Evolutionary conservation across 1,140 invertebrate species (phyloP), one percentile per base, ranked within the genome.

Genomic region (Trinorchestia longiramus): DNA sequence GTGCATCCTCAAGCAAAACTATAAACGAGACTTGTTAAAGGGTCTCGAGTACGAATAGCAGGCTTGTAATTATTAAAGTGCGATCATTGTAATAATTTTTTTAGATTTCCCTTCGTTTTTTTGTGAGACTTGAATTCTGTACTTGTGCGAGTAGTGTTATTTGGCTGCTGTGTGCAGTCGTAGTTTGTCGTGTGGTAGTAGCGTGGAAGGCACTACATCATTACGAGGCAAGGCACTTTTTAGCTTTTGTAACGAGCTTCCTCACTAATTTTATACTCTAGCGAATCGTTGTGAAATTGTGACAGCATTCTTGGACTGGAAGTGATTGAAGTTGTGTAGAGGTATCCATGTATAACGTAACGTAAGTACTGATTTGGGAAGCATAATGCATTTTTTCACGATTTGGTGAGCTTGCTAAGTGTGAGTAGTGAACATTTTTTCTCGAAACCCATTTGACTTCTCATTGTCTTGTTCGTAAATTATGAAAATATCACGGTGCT

Each of bases 21-120:
- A 36, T 41, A 43, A 3, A 45, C 11, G 40, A n/a, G 92, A 45
- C 92, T 43, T 42, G 90, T 3, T 92, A 23, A 15, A 11, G 41
- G 4, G 92, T 45, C 92, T 94, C 44, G 0, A 45, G 92, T 94
- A 94, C 92, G 92, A 94, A 44, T 94, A 44, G 41, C 40, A 94
- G 44, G 43, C 44, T 47, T 40, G 40, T 94, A 43, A 40, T 94
- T 40, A 43, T 45, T 43, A 47, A 42, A 43, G 92, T 94, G 92
- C 92, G 92, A 47, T 45, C 92, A 44, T n/a, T 77, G 62, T 77
- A 77, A 77, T 36, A 19, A 53, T 53, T 53, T 53, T 45, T 94
- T 94, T 47, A 42, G 36, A 43, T 94, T 45, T 44, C 17, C 0
- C 92, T 11, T 94, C 40, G 8, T 90, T 41, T 28, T 42, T 90